Evolutionary conservation across 2,113 vertebrate genomes (phyloP).

Genomic region (Apodemus speciosus): DNA sequence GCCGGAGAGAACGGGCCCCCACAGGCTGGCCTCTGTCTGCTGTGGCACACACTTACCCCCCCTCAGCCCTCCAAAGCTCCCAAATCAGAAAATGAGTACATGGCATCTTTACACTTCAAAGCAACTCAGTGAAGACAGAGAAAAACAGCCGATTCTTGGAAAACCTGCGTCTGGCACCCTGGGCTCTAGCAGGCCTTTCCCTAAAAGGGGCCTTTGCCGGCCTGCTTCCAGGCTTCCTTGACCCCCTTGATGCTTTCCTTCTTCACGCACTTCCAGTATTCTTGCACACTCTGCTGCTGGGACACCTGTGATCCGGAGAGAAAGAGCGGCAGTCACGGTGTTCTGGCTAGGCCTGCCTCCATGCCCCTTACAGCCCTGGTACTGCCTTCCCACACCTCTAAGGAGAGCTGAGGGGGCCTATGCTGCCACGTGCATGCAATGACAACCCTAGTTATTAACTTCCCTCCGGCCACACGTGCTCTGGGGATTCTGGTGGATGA

Average conservation of each 20-base stretch:
- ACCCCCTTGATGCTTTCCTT: slow-evolving; percentile 95
- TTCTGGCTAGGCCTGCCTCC: background rate
- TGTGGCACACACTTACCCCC: background rate
- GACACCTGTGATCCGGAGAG: slow-evolving; percentile 87
- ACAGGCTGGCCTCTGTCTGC: background rate
- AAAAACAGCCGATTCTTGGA: slow-evolving; percentile 36
- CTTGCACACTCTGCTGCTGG: slow-evolving; percentile 89
- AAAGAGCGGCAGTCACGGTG: background rate
- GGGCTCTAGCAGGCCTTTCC: background rate
- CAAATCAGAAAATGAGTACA: slow-evolving; percentile 49
- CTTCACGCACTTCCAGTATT: slow-evolving; percentile 98
- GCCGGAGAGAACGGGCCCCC: background rate
- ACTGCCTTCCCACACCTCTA: background rate
- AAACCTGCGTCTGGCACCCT: slow-evolving; percentile 12
- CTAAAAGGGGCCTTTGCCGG: slow-evolving; percentile 88
- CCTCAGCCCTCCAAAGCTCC: background rate
- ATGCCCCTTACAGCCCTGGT: background rate
- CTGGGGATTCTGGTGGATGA: background rate
- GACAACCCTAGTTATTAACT: background rate
- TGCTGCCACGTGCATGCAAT: background rate
- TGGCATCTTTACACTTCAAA: slow-evolving; percentile 56
- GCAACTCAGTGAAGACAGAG: slow-evolving; percentile 50
- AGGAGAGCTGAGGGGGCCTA: background rate
- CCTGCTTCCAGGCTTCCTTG: slow-evolving; percentile 91
- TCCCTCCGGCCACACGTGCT: background rate